Base-by-base conservation (phyloP, 2,797 vertebrate genomes). In the Labeo calbasu region DNA sequence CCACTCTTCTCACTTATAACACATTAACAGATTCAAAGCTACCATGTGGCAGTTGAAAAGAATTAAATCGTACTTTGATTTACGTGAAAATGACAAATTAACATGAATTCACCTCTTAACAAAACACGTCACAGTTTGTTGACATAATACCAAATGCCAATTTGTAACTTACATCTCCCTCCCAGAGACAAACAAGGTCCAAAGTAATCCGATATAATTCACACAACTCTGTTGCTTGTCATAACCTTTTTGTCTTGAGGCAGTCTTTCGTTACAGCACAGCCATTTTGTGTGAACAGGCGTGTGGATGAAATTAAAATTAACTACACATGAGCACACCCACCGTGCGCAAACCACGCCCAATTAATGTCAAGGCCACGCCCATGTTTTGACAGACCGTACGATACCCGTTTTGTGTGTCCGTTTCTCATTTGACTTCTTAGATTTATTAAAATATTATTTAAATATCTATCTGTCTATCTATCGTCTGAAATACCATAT, bases 231-330 rank as follows among this genome's bases (percentile, higher is more conserved):
- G 13, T 10, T 40, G 21, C 12, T 82, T 57, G 11, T 19, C 48
- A 23, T 57, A 50, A 57, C 51, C 53, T 71, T 77, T 66, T 53
- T 63, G 43, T 63, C 77, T 23, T 51, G 43, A n/a, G 59, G 59
- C 55, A 72, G 55, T 43, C 82, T 72, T 36, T 14, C 4, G 75
- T 77, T 82, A 79, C 61, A 79, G 53, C 63, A 81, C 88, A 87
- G 87, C 87, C 88, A 89, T 89, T 81, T 88, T 88, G 84, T 36
- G 75, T 14, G n/a, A 28, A 53, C 43, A 36, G 63, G 57, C 76
- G 28, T 71, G 70, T 71, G 78, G 71, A 23, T 15, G 21, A 75
- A 73, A 63, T 82, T 82, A 28, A 84, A 79, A 78, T 76, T 28
- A 28, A 79, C 36, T 59, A 19, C 28, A 36, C 28, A n/a, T 51